These are phyloP conservation scores for Todiramphus saurophagus DNA, from an alignment of 2,113 vertebrate genomes.

Conservation along the genomic window DNA sequence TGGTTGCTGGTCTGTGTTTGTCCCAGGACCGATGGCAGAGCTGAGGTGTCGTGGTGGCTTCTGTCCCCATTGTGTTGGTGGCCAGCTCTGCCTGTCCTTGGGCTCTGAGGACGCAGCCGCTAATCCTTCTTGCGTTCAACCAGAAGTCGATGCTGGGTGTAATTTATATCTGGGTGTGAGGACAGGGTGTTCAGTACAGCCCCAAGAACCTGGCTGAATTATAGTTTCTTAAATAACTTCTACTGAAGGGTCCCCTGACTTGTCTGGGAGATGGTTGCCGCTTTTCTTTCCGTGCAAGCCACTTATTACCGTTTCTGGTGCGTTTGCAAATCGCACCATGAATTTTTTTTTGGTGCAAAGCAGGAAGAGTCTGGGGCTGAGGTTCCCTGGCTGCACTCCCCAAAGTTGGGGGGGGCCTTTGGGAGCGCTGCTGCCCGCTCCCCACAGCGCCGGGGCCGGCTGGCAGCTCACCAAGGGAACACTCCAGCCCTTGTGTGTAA, in stretches of 20 bases:
- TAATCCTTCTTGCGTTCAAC: background rate
- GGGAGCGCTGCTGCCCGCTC: rapidly evolving
- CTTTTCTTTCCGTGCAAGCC: background rate
- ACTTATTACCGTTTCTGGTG: background rate
- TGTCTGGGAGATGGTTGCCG: background rate
- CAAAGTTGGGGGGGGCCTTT: background rate
- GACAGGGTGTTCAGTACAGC: rapidly evolving
- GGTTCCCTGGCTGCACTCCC: background rate
- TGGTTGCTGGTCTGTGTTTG: background rate
- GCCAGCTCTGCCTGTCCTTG: background rate
- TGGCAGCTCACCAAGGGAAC: conserved; percentile 51
- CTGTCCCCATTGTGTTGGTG: background rate
- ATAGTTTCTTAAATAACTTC: background rate
- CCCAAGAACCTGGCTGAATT: rapidly evolving
- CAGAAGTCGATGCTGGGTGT: background rate
- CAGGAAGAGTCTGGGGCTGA: background rate
- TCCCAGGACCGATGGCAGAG: background rate
- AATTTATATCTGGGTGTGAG: background rate
- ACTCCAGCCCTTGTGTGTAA: conserved; percentile 25
- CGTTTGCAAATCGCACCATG: rapidly evolving
- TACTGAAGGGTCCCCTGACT: background rate
- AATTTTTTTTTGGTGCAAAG: background rate
- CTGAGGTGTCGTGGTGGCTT: background rate
- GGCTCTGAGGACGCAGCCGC: background rate
- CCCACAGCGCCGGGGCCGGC: background rate